Evolutionary conservation across 2,113 vertebrate species (phyloP).

Genomic region (Penelope pileata): DNA sequence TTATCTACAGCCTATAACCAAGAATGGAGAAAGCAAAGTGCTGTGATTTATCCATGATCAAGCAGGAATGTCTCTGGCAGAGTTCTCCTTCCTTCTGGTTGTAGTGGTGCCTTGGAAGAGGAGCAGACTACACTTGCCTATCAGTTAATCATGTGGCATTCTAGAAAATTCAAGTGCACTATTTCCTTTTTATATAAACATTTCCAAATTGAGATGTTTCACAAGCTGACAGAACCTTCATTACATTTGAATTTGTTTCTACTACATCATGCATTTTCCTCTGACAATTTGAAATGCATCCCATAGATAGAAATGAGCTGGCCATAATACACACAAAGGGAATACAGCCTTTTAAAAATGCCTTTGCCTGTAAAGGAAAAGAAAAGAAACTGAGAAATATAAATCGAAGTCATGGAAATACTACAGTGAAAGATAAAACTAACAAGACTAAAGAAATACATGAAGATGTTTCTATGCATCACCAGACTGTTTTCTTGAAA

Average conservation of each 20-base stretch:
- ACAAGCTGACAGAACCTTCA: background rate
- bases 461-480: background rate
- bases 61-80: background rate
- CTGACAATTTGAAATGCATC: background rate
- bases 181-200: background rate
- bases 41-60: background rate
- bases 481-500: background rate
- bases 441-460: background rate
- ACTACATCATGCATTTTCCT: background rate
- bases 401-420: conserved; percentile 16
- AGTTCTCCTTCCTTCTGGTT: background rate
- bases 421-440: conserved; percentile 11
- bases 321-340: background rate
- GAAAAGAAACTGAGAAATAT: background rate
- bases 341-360: background rate
- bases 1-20: conserved; percentile 26
- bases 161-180: background rate
- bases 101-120: background rate
- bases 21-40: conserved; percentile 33
- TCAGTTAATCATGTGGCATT: background rate
- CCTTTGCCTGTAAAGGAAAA: conserved; percentile 17
- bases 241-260: background rate
- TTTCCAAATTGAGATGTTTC: background rate
- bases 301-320: background rate
- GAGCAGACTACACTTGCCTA: background rate